Base-by-base conservation (phyloP, 1,140 invertebrate species). In the Varroa destructor region DNA sequence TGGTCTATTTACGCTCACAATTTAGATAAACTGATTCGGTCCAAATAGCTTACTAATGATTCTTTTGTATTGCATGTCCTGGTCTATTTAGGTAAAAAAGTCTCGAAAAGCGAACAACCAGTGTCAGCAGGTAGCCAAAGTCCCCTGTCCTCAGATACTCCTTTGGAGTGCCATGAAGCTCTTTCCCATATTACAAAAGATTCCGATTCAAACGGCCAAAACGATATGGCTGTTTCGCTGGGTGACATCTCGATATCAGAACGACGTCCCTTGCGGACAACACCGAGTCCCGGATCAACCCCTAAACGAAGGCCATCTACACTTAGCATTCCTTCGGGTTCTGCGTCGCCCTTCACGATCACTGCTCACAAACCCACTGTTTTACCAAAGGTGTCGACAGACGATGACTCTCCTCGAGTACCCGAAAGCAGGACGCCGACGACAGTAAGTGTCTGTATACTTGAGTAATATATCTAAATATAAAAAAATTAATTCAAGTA, bases 281-380 rank as follows among this genome's bases (percentile, higher is more conserved):
- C 61, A 12, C 61, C 61, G 36, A 67, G 61, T 37, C 61, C 61
- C 2, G 40, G 40, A 12, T 40, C 61, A 12, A 67, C 40, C 12
- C 61, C 61, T 3, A 67, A 67, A 46, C 40, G 61, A 67, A 40
- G 61, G 61, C 61, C 61, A 12, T 67, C 61, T 4, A 67, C 61
- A 46, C 61, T 67, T 46, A 67, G 61, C 36, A 67, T 67, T 3
- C 4, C 46, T 51, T 67, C 61, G 2, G 61, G 61, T 46, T 67
- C 61, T 12, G 46, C 46, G 8, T 67, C 61, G 14, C 61, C 61
- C 1, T 67, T 67, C 37, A 67, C 40, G 12, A 67, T 67, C 61
- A 46, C 61, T 5, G 61, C 61, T 40, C 61, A 67, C 8, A 67
- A 67, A 67, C 61, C 61, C 10, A 67, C 61, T 8, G 61, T 67